phyloP scores from a whole-genome alignment of 2,888 invertebrate genomes.

The Nomada ferruginata region DNA sequence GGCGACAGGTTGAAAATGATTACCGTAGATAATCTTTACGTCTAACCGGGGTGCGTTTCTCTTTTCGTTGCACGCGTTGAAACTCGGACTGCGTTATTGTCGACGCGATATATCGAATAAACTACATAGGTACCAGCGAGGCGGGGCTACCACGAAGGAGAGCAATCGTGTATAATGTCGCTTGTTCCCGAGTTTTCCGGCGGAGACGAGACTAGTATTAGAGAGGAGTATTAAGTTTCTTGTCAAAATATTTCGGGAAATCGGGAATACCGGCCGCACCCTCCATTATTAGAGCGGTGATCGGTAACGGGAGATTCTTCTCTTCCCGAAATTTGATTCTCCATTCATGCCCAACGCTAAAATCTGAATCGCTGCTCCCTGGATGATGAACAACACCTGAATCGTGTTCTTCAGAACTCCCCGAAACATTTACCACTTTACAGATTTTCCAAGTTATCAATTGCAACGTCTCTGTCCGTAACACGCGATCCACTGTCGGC shows the following conservation, averaged over 20 bases:
- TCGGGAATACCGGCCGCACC: conserved; percentile 51
- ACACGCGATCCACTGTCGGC: neutral
- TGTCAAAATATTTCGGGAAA: conserved; percentile 80
- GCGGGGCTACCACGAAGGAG: conserved; percentile 10
- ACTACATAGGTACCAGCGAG: neutral
- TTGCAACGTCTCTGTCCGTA: too few species aligned
- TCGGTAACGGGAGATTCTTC: conserved; percentile 82
- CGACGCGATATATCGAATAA: neutral
- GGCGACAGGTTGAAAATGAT: conserved; percentile 82
- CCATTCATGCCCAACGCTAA: conserved; percentile 54
- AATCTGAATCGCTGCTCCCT: conserved; percentile 34
- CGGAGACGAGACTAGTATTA: neutral
- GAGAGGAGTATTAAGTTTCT: conserved; percentile 71
- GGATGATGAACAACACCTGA: neutral
- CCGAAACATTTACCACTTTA: too few species aligned
- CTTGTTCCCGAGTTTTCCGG: conserved; percentile 12
- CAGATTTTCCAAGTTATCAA: conserved; percentile 20
- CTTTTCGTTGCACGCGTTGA: neutral
- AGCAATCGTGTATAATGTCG: conserved; percentile 42
- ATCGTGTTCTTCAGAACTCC: neutral
- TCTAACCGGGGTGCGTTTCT: conserved; percentile 42
- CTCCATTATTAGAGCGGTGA: conserved; percentile 76
- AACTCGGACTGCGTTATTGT: neutral
- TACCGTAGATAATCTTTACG: conserved; percentile 72
- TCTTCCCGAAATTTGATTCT: conserved; percentile 68